Evolutionary conservation across 2,888 invertebrate genomes (phyloP).

Genomic region (Ochlodes sylvanus): DNA sequence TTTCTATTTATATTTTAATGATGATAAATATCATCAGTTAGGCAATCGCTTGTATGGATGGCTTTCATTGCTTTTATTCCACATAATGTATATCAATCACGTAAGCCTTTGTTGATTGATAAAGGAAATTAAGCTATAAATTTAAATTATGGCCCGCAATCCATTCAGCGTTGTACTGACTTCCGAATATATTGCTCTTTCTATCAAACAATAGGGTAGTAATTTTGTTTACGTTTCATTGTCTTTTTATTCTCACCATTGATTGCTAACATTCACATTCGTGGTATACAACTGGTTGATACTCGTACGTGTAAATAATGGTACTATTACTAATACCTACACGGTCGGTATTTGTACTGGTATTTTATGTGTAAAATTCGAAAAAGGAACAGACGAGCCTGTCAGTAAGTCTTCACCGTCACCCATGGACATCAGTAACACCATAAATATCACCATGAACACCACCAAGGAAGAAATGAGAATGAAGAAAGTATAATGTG

Average conservation of each 20-base stretch:
- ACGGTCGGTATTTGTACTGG: too few species aligned
- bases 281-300: neutral
- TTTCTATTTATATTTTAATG: too few species aligned
- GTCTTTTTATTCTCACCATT: slow-evolving; percentile 35
- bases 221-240: slow-evolving; percentile 37
- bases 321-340: too few species aligned
- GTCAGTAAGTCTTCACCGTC: too few species aligned
- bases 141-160: slow-evolving; percentile 13
- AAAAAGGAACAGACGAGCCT: too few species aligned
- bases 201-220: slow-evolving; percentile 30
- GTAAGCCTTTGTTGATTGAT: slow-evolving; percentile 11
- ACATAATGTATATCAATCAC: slow-evolving; percentile 28
- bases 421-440: too few species aligned
- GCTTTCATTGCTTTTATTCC: slow-evolving; percentile 11
- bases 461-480: too few species aligned
- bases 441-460: too few species aligned
- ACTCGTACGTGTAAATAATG: neutral
- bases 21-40: too few species aligned
- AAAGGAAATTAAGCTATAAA: slow-evolving; percentile 28
- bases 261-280: slow-evolving; percentile 11
- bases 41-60: neutral
- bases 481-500: too few species aligned
- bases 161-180: slow-evolving; percentile 25
- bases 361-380: too few species aligned
- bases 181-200: slow-evolving; percentile 36